Percentiles rank a stretch among this genome's conserved stretches.
Conservation (phyloP, 2,888 invertebrate genomes). For the Elysia crispata region DNA sequence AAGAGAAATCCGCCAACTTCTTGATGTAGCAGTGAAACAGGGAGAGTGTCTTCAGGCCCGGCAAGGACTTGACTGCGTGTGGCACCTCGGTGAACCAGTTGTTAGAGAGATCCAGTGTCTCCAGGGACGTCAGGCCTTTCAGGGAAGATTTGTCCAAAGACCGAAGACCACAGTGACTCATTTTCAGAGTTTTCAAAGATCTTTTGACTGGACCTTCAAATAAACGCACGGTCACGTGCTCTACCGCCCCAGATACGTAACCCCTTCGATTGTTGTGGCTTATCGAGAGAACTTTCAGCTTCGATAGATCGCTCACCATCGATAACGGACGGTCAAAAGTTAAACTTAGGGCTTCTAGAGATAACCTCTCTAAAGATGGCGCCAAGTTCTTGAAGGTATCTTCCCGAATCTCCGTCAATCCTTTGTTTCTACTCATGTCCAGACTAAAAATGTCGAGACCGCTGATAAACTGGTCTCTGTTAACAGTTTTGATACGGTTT, state of each 20-base stretch:
- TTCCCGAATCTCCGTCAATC: constrained; percentile 14
- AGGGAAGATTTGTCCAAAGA: constrained; percentile 1
- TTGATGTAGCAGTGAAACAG: constrained; percentile 47
- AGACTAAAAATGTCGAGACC: constrained; percentile 42
- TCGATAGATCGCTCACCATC: constrained; percentile 35
- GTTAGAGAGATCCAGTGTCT: constrained; percentile 44
- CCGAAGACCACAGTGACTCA: constrained; percentile 40
- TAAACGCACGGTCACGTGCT: constrained; percentile 21
- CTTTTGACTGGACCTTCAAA: constrained; percentile 24
- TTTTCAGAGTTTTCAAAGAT: constrained; percentile 21
- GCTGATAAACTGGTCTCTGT: constrained; percentile 36
- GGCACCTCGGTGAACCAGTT: constrained; percentile 40
- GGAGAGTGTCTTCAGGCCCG: constrained; percentile 40
- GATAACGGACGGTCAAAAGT: constrained; percentile 39
- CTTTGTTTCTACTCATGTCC: constrained; percentile 45
- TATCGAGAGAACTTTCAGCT: constrained; percentile 46
- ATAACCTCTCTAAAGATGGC: constrained; percentile 36
- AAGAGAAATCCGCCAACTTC: constrained; percentile 41
- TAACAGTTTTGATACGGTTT: constrained; percentile 40
- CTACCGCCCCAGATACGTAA: constrained; percentile 27
- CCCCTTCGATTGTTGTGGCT: constrained; percentile 48
- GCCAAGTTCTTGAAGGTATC: constrained; percentile 45
- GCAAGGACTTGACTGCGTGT: constrained; percentile 30
- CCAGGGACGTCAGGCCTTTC: neutral
- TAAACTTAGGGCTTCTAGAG: constrained; percentile 44